Conservation (phyloP, 2,797 vertebrate genomes). For the Brachyrhaphis roseni region DNA sequence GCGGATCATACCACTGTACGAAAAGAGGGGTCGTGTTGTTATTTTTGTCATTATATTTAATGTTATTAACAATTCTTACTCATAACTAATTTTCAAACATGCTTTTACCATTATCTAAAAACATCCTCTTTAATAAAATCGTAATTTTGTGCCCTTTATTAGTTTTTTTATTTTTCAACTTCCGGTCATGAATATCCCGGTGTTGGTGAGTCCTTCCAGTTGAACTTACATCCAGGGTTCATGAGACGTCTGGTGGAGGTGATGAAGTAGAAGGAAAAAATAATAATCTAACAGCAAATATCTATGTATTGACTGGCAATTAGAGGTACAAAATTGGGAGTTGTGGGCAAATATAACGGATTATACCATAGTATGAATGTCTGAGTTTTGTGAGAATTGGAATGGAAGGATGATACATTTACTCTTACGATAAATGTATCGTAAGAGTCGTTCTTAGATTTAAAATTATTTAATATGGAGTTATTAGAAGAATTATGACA, state of each 20-base stretch:
- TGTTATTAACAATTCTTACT: fast-evolving
- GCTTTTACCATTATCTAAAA: fast-evolving
- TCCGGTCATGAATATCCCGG: neutral
- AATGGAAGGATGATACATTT: neutral
- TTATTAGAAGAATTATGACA: neutral
- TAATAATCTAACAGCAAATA: slow-evolving; percentile 6
- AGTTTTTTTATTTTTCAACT: fast-evolving
- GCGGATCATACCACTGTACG: slow-evolving; percentile 63
- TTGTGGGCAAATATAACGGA: neutral
- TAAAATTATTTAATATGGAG: neutral
- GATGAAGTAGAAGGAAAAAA: slow-evolving; percentile 45
- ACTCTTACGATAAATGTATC: neutral
- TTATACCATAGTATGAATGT: neutral
- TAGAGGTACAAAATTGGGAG: neutral
- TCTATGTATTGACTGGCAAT: neutral
- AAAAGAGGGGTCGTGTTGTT: slow-evolving; percentile 19
- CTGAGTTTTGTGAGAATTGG: neutral
- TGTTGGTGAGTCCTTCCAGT: slow-evolving; percentile 35
- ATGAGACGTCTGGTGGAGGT: slow-evolving; percentile 65
- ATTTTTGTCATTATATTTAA: neutral
- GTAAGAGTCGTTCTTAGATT: neutral
- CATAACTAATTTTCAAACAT: fast-evolving
- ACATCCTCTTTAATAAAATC: fast-evolving
- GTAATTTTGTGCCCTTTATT: neutral
- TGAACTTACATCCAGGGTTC: slow-evolving; percentile 75